phyloP scores from a whole-genome alignment of 2,113 vertebrate genomes.

The Pelobates fuscus region DNA sequence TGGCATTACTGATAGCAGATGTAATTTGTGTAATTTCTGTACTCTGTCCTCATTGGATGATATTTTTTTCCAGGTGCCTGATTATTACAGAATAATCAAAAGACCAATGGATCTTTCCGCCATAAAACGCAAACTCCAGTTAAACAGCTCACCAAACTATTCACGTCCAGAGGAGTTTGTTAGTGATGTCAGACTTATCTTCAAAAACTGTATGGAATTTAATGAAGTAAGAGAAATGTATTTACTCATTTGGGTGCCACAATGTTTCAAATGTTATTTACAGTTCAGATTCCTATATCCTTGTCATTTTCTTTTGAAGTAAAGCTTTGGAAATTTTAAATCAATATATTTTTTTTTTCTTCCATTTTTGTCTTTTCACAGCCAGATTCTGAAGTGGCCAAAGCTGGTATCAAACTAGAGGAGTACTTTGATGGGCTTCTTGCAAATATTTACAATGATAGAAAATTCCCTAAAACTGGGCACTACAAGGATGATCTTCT shows the following conservation, averaged over 20 bases:
- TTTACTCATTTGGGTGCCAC: too few relatives aligned
- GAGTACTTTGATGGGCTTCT: conserved; percentile 77
- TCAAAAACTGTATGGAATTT: conserved; percentile 78
- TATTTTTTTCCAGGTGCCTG: conserved; percentile 68
- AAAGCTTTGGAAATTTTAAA: too few relatives aligned
- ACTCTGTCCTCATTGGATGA: too few relatives aligned
- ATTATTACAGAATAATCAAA: conserved; percentile 81
- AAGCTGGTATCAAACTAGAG: conserved; percentile 76
- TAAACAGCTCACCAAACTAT: conserved; percentile 61
- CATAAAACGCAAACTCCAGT: conserved; percentile 75
- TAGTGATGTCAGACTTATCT: conserved; percentile 75
- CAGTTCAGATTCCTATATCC: background rate
- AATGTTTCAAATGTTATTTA: background rate
- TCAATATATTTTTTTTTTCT: too few relatives aligned
- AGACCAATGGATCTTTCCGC: conserved; percentile 81
- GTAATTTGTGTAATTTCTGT: too few relatives aligned
- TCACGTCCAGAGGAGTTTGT: conserved; percentile 74
- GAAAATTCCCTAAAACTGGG: conserved; percentile 65
- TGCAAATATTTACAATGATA: conserved; percentile 71
- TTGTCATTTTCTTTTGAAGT: too few relatives aligned
- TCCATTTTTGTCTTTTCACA: conserved; percentile 55
- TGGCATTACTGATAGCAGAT: too few relatives aligned
- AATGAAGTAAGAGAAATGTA: conserved; percentile 74
- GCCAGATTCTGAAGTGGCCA: conserved; percentile 78
- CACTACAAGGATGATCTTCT: conserved; percentile 63